These are phyloP conservation scores for Lutjanus argentimaculatus DNA, from an alignment of 2,797 vertebrate species.

Conservation along the genomic window DNA sequence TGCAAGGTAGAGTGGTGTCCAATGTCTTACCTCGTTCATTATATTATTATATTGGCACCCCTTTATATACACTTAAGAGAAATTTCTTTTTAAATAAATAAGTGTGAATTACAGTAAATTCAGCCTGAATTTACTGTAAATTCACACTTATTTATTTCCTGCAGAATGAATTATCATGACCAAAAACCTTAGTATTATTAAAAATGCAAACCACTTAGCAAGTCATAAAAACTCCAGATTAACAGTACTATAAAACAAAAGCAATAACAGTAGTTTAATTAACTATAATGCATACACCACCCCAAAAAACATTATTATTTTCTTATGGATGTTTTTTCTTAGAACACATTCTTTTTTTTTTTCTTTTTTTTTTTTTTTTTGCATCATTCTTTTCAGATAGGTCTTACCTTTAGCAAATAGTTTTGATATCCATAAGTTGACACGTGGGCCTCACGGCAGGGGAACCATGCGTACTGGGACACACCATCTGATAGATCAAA, in stretches of 20 bases:
- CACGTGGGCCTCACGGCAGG: slow-evolving; percentile 87
- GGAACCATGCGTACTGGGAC: slow-evolving; percentile 97
- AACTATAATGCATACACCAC: background rate
- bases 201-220: background rate
- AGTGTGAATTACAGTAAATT: background rate
- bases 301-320: background rate
- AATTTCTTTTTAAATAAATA: background rate
- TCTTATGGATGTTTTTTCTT: background rate
- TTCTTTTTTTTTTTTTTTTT: background rate
- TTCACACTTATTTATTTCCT: background rate
- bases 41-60: background rate
- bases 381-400: background rate
- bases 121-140: background rate
- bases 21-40: background rate
- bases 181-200: background rate
- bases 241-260: background rate
- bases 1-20: no score
- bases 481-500: slow-evolving; percentile 93
- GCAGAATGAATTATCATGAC: background rate
- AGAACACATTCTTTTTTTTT: background rate
- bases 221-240: background rate
- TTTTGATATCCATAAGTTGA: slow-evolving; percentile 80
- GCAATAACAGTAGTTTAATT: background rate
- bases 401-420: slow-evolving; percentile 94
- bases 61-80: no score